Evolutionary conservation across 2,113 vertebrate genomes (phyloP), one percentile per base, ranked within the genome.

Genomic region (Chaetops frenatus): DNA sequence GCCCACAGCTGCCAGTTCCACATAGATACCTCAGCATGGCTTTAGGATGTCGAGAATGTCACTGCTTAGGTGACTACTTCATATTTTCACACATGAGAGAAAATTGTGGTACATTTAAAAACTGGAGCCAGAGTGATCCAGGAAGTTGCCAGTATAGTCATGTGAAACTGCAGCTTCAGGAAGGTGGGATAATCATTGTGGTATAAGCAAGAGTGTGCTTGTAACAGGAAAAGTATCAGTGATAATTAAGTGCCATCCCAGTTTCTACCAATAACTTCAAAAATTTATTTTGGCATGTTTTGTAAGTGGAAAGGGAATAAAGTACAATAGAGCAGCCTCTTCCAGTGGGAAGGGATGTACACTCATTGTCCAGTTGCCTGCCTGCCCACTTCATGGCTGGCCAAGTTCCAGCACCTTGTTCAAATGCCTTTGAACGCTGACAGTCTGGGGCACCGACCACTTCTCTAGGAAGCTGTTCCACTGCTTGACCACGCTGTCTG

Each of bases 391-490:
- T 36, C 23, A 58, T 65, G 11, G 10, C 81, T 69, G 33, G 40
- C 22, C 40, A 33, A 56, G 51, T 24, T 54, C 27, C 57, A 65
- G 38, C 28, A 1, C 2, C 1, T 31, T 42, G 1, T 24, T 66
- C n/a, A 47, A 40, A 25, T 18, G 33, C 16, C 25, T 29, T 67
- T 64, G 38, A 35, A 4, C 21, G 29, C 28, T 18, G 47, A 44
- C 35, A 45, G 73, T 6, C n/a, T 5, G 20, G 29, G 13, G 10
- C 44, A 47, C 42, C 0, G 0, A 16, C 9, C 20, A 6, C 7
- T 31, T 45, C 33, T 45, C 40, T 11, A 4, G 21, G 21, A 54
- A 81, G n/a, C 57, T 44, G 6, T 83, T 27, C 5, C 7, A 36
- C n/a, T 11, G 42, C 48, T 13, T 62, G 40, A 33, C 28, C 33